These are phyloP conservation scores for Anisognathus igniventris DNA, from an alignment of 2,797 vertebrate species.

Conservation along the genomic window DNA sequence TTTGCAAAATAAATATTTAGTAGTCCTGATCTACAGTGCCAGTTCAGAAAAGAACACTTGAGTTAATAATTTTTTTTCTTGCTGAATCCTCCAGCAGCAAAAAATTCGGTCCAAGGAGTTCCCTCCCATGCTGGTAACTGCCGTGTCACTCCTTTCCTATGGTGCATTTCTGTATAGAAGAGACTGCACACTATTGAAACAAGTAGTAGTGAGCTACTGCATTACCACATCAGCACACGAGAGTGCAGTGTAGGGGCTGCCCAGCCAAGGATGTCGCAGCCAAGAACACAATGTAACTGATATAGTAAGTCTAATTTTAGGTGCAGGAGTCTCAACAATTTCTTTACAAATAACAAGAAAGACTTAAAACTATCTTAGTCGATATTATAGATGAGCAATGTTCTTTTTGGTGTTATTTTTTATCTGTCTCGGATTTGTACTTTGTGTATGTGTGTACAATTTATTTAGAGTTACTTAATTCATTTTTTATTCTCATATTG, in stretches of 20 bases:
- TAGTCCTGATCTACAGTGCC: neutral
- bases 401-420: neutral
- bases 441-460: neutral
- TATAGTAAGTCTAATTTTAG: conserved; percentile 15
- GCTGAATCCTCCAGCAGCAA: neutral
- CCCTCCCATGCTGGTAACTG: neutral
- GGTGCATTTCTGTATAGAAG: neutral
- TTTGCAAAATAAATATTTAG: neutral
- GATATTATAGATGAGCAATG: neutral
- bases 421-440: neutral
- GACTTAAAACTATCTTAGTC: neutral
- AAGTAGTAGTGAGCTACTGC: neutral
- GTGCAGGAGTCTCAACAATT: conserved; percentile 1
- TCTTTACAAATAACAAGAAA: conserved; percentile 24
- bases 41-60: neutral
- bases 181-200: neutral
- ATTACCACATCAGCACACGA: conserved; percentile 3
- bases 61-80: neutral
- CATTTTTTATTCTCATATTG: neutral
- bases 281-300: neutral
- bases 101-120: neutral
- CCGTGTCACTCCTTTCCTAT: neutral
- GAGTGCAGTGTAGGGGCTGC: conserved; percentile 60
- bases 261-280: neutral
- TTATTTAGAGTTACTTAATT: neutral